phyloP scores from a whole-genome alignment of 2,113 vertebrate genomes.

The Phalacrocorax brasilianus region DNA sequence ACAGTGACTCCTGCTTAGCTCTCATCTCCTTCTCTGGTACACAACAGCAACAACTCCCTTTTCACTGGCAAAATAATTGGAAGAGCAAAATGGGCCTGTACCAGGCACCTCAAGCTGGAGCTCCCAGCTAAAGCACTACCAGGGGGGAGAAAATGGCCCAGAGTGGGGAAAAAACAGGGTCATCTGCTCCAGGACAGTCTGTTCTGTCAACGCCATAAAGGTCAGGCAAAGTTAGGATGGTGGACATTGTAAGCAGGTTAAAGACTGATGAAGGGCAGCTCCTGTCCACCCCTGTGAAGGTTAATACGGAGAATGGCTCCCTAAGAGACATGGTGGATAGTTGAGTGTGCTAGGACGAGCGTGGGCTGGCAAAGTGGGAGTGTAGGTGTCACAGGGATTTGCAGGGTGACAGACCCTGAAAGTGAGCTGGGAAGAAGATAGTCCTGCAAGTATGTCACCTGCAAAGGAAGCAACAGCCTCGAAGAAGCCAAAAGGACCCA shows the following conservation, averaged over 20 bases:
- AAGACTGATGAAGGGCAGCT: background rate
- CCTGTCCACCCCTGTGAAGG: fast-evolving
- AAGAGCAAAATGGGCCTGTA: background rate
- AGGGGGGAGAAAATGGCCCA: background rate
- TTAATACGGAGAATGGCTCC: background rate
- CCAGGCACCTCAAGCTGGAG: background rate
- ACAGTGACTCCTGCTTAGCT: background rate
- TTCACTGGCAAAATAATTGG: background rate
- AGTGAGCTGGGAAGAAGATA: background rate
- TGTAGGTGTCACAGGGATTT: no score
- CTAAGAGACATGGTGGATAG: background rate
- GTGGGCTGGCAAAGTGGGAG: background rate
- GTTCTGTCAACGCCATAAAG: background rate
- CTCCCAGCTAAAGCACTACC: background rate
- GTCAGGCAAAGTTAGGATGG: fast-evolving
- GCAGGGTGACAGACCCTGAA: background rate
- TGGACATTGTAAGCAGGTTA: background rate
- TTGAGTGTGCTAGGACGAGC: fast-evolving
- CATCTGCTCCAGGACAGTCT: background rate
- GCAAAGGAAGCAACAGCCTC: background rate
- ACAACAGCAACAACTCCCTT: background rate
- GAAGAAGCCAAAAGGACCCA: background rate
- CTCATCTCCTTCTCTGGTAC: background rate
- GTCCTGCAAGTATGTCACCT: background rate
- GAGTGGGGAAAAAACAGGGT: background rate